Percentiles rank a stretch among this genome's conserved stretches.
Evolutionary conservation across 2,113 vertebrate species (phyloP).

Genomic region (Nyctibius bracteatus): DNA sequence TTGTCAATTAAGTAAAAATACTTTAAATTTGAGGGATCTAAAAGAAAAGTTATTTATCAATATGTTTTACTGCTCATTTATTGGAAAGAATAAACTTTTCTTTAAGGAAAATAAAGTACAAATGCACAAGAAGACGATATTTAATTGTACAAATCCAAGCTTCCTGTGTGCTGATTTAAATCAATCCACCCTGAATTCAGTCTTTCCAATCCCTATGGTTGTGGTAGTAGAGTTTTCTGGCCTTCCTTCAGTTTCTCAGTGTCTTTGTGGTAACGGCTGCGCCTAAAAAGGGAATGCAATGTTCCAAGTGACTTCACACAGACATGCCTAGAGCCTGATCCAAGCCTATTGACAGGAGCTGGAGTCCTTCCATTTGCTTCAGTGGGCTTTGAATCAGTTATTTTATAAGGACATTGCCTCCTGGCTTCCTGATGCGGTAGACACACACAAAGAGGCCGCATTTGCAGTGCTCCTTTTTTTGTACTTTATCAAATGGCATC

Average conservation of each 20-base stretch:
- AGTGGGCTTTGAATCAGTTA: slow-evolving; percentile 49
- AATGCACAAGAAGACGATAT: neutral
- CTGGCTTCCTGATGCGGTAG: slow-evolving; percentile 45
- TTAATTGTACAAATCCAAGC: slow-evolving; percentile 18
- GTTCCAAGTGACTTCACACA: slow-evolving; percentile 65
- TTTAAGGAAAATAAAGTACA: slow-evolving; percentile 4
- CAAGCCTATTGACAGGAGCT: slow-evolving; percentile 57
- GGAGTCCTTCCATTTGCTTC: slow-evolving; percentile 60
- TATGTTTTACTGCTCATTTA: neutral
- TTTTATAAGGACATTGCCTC: slow-evolving; percentile 53
- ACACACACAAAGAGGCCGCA: slow-evolving; percentile 16
- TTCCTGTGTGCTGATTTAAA: slow-evolving; percentile 61
- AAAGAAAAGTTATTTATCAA: neutral
- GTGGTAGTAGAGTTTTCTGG: slow-evolving; percentile 49
- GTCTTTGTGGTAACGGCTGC: slow-evolving; percentile 49
- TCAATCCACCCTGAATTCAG: slow-evolving; percentile 44
- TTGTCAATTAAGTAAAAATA: neutral
- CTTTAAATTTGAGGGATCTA: neutral
- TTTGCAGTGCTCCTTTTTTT: neutral
- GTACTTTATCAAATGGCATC: neutral
- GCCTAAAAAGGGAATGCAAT: slow-evolving; percentile 62
- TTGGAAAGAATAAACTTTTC: neutral
- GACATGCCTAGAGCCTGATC: slow-evolving; percentile 57
- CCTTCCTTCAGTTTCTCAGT: slow-evolving; percentile 46
- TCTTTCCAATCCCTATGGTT: slow-evolving; percentile 3